phyloP scores from a whole-genome alignment of 2,113 vertebrate genomes.

The Rhinopomastus cyanomelas region DNA sequence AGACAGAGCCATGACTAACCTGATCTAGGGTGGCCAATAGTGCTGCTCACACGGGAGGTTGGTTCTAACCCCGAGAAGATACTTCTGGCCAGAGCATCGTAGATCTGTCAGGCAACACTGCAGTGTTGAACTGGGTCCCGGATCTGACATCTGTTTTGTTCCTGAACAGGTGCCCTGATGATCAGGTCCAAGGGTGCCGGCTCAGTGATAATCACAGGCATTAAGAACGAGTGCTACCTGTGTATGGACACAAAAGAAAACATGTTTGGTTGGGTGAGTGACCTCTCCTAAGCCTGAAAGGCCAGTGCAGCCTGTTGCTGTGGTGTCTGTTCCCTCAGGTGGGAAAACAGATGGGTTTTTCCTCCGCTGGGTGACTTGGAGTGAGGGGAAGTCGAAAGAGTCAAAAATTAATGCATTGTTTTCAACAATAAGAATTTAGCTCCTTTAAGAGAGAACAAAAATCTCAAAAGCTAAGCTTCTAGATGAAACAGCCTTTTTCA shows the following conservation, averaged over 20 bases:
- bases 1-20: neutral
- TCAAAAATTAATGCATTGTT: neutral
- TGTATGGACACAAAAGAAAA: constrained; percentile 81
- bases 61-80: neutral
- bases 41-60: neutral
- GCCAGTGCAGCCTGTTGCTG: neutral
- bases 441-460: neutral
- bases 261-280: constrained; percentile 85
- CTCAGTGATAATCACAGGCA: constrained; percentile 80
- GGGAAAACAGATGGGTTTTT: neutral
- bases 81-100: neutral
- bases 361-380: neutral
- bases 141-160: neutral
- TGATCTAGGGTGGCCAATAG: neutral
- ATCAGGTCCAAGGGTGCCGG: constrained; percentile 73
- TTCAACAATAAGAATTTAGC: neutral
- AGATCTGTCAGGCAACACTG: neutral
- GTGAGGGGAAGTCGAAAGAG: neutral
- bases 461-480: neutral
- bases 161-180: constrained; percentile 79
- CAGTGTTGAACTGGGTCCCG: neutral
- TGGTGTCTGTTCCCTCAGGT: neutral
- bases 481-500: neutral
- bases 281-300: neutral
- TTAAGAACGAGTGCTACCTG: constrained; percentile 79